Base-by-base conservation (phyloP, 2,888 invertebrate species). In the Eupithecia tripunctaria region DNA sequence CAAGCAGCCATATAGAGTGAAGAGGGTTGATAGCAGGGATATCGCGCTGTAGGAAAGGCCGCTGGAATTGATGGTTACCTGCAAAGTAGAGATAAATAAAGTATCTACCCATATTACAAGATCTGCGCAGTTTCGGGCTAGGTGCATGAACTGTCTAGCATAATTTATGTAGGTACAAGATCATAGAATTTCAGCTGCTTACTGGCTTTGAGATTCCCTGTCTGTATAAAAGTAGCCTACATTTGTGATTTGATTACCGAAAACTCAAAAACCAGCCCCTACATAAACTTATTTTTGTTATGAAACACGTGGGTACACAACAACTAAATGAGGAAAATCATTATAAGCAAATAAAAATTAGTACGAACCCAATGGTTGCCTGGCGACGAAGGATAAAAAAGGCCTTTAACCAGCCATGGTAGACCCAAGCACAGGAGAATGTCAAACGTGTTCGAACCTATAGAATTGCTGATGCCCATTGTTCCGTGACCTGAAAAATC, bases 381-480 rank as follows among this genome's bases (percentile, higher is more conserved):
- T 0, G 95, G 95, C 1, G 88, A 83, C 59, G 95, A 92, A 0
- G 97, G 96, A 78, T 96, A 95, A 76, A 96, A 95, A 8, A 95
- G 86, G 0, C 96, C 93, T 84, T 97, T 97, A 27, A 97, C 93
- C 41, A 97, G 91, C 97, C 97, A 97, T 0, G 97, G 97, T 21
- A 97, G 86, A 1, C 97, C 97, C 75, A 97, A 92, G 80, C 97
- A 97, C 1, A 97, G 92, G 7, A 97, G 89, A 43, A 97, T 97
- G 85, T 97, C 97, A 84, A 97, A 97, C 0, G 97, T 97, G 85
- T 97, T 97, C 1, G 97, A 97, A 25, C 97, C 97, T 65, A 97
- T 96, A 1, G 97, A 96, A 89, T 97, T 97, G 85, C 97, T 97
- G 71, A 97, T 95, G 0, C 97, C 97, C 97, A 97, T 97, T 21